phyloP scores from a whole-genome alignment of 2,797 vertebrate genomes.

The Parauchenoglanis punctatus region DNA sequence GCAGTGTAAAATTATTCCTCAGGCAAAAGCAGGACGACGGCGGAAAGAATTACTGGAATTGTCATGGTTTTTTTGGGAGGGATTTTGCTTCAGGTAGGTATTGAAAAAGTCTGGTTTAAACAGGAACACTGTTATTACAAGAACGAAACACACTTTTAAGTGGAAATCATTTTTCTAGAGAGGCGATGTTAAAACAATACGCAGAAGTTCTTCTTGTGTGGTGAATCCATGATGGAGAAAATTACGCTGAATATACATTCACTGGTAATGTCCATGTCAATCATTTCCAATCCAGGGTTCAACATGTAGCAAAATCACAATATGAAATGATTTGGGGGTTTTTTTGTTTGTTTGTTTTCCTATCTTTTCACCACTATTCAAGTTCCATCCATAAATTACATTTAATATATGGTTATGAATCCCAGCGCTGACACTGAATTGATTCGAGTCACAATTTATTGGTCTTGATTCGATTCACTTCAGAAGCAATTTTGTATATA shows the following conservation, averaged over 20 bases:
- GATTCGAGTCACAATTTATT: background rate
- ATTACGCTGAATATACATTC: conserved; percentile 48
- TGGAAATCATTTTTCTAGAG: conserved; percentile 51
- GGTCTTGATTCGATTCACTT: background rate
- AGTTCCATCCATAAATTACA: background rate
- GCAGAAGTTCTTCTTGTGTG: conserved; percentile 51
- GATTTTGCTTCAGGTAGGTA: conserved; percentile 48
- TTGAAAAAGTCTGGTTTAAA: conserved; percentile 56
- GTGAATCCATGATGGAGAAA: conserved; percentile 43
- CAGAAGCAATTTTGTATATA: background rate
- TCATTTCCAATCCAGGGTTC: conserved; percentile 13
- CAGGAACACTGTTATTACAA: conserved; percentile 60
- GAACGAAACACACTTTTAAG: conserved; percentile 45
- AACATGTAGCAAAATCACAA: background rate
- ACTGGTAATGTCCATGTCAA: conserved; percentile 44
- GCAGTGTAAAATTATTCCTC: conserved; percentile 62
- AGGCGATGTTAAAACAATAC: conserved; percentile 53
- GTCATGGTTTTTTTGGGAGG: conserved; percentile 44
- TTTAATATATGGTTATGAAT: background rate
- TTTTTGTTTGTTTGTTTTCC: background rate
- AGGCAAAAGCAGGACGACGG: conserved; percentile 61
- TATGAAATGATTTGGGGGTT: background rate
- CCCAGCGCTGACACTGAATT: background rate
- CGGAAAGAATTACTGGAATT: conserved; percentile 61
- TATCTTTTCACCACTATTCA: background rate